Evolutionary conservation across 2,113 vertebrate genomes (phyloP), one percentile per base, ranked within the genome.

Genomic region (Microcebus jonahi): DNA sequence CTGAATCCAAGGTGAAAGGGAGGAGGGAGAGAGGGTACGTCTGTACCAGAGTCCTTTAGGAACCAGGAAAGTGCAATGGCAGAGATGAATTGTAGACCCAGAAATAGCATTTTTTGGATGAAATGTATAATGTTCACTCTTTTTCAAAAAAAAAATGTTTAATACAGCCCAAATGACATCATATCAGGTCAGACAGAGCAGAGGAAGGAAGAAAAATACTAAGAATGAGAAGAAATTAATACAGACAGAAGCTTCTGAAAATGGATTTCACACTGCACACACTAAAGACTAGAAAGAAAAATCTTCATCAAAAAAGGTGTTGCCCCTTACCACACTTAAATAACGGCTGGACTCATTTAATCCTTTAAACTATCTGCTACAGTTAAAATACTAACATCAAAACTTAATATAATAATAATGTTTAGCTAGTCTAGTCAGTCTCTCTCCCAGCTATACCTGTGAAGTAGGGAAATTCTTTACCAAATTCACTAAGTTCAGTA

Each of bases 131-230:
- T 97, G 90, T 97, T 97, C 92, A 75, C 65, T 92, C 84, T 92
- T 95, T 94, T 84, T 89, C 17, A 63, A 63, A 92, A 95, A 95
- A 95, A 91, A 92, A 95, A 88, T 12, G 50, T 94, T 95, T 96
- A 97, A 96, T 94, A 96, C 71, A 97, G 95, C 81, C 93, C 92
- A 97, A 95, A 97, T 97, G 96, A 97, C 96, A 98, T 97, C 96
- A 94, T 90, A 95, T 97, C 93, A 68, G 67, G 86, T 92, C 97
- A 98, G 81, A 94, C 80, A 73, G 84, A 96, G 83, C 8, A 88
- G 88, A 88, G 12, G 71, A 90, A 90, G 71, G 76, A 91, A 89
- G 88, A 71, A 91, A 98, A 97, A 94, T 61, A 90, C 61, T 88
- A n/a, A 96, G 48, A 59, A 77, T 82, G 63, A 94, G 29, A 93